Evolutionary conservation across 1,140 invertebrate species (phyloP), one percentile per base, ranked within the genome.

Genomic region (Zaprionus kolodkinae): DNA sequence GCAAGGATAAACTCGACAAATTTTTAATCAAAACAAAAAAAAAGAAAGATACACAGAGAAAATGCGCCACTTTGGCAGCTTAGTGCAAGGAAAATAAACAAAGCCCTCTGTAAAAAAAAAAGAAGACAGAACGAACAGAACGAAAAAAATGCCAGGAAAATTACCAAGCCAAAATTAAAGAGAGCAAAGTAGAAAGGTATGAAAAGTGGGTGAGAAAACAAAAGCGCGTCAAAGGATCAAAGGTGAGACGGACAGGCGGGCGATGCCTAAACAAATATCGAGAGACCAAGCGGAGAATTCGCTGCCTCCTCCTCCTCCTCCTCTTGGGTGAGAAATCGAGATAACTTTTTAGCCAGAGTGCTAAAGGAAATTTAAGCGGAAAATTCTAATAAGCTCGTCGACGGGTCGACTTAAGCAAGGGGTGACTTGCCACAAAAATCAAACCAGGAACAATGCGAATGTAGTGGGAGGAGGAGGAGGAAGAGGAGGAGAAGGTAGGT

Each of bases 171-270:
- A 75, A 75, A 87, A 88, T 87, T 87, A 88, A 75, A 84, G 61
- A 76, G 77, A 83, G 69, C 69, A 43, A 70, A 66, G 21, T 50
- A 68, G 21, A 62, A 62, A 25, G 68, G 36, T 66, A 57, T 35
- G 50, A 77, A 75, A 75, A 62, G 30, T 13, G 59, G 45, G 38
- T 68, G 11, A 57, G 38, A 83, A 56, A 81, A 89, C 80, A 85
- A 88, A 88, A 85, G 72, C 85, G 85, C 85, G 81, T 89, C 78
- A 89, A 90, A 85, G 81, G 85, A 88, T 88, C 85, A 89, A 88
- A 88, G 85, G 85, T 81, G 89, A 61, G 27, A 30, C 27, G 27
- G 27, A 30, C 27, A 30, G 65, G 64, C 45, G 17, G 54, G 48
- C 52, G 50, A 80, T 80, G 73, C 84, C 84, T 88, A 88, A 88